These are phyloP conservation scores for Lacerta bilineata DNA, from an alignment of 2,797 vertebrate genomes.

Conservation along the genomic window DNA sequence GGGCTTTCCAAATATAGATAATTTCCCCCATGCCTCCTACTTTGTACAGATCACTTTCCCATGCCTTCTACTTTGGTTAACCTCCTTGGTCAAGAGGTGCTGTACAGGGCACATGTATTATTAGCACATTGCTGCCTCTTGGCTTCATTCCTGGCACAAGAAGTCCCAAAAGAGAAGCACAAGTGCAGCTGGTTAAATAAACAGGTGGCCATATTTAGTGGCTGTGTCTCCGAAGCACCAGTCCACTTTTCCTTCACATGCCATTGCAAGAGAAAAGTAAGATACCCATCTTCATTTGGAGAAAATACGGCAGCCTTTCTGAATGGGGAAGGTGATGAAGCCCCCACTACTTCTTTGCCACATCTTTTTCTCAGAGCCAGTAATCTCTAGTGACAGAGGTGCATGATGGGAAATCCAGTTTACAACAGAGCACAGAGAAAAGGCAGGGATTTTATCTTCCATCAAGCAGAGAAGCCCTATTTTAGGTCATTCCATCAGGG, in stretches of 20 bases:
- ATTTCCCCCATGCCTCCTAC: conserved; percentile 9
- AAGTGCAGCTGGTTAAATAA: conserved; percentile 8
- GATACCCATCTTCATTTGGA: background rate
- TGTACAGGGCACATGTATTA: conserved; percentile 2
- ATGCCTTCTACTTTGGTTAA: conserved; percentile 17
- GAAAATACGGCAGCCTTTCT: background rate
- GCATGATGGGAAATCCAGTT: background rate
- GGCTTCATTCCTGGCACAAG: conserved; percentile 5
- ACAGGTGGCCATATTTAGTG: background rate
- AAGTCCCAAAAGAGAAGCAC: conserved; percentile 10
- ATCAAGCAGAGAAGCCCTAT: background rate
- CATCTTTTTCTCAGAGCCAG: background rate
- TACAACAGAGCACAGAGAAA: background rate
- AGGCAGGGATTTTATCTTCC: background rate
- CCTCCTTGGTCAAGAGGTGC: background rate
- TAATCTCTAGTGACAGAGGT: background rate
- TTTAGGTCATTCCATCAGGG: background rate
- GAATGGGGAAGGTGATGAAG: background rate
- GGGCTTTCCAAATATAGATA: background rate
- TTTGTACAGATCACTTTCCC: conserved; percentile 25
- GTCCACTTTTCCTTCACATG: background rate
- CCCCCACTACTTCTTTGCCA: background rate
- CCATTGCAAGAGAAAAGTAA: background rate
- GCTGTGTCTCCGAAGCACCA: background rate
- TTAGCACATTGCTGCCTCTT: conserved; percentile 12